Base-by-base conservation (phyloP, 2,888 invertebrate genomes). In the Drosophila mercatorum region DNA sequence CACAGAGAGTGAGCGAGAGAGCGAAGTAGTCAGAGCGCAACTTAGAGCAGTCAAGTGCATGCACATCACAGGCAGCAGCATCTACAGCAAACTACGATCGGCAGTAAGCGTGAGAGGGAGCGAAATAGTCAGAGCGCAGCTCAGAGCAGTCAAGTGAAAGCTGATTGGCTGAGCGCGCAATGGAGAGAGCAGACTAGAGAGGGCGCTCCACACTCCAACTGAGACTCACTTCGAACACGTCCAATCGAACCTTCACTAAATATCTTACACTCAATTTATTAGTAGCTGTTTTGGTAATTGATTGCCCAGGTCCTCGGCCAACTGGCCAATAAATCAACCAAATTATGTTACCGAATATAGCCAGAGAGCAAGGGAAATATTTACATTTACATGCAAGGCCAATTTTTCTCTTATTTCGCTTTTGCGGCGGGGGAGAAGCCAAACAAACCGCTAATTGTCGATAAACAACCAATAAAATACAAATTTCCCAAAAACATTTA, bases 381-480 rank as follows among this genome's bases (percentile, higher is more conserved):
- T 77, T 77, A 71, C 74, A 70, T 77, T 77, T 67, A 71, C 71
- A 68, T 70, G 76, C 52, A 62, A 60, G 55, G 52, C 36, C 60
- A 57, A 59, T 56, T 68, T 58, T 53, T 38, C 53, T 53, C 26
- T 10, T 53, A 26, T 53, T 22, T 22, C 28, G 2, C 5, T 28
- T 28, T 0, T 52, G 22, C 1, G 38, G 22, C 41, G 36, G 14
- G 55, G 41, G 49, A 17, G 56, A 77, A 72, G 77, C 76, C 86
- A 86, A 84, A 82, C 85, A 81, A 85, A 87, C 83, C 85, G 85
- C 85, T 86, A 86, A 86, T 86, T 86, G 85, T 86, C 85, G 87
- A 86, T 86, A 86, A 86, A 86, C 87, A 87, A 85, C 83, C 85
- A 86, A 86, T 86, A 87, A 86, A 86, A 86, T 83, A 86, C 87